Evolutionary conservation across 2,113 vertebrate genomes (phyloP), one percentile per base, ranked within the genome.

Genomic region (Ctenomys sociabilis): DNA sequence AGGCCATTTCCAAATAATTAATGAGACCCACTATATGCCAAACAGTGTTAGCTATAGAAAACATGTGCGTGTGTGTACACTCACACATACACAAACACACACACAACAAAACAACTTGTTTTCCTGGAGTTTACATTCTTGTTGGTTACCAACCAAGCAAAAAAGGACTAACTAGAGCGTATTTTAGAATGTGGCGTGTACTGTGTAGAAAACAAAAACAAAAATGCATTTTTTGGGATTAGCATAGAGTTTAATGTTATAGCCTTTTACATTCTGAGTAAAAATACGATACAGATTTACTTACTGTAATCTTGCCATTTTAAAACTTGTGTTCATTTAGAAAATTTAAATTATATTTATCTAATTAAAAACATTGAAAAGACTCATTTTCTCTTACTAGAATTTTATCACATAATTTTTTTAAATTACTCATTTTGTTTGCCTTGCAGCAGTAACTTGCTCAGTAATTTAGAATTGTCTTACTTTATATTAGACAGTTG

Each of bases 401-500:
- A 59, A 91, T 89, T 91, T 86, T 96, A 57, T 89, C 43, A 81
- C n/a, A 85, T 93, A 87, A 37, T 88, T 45, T 70, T 80, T 73
- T 11, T 85, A 64, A 57, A 9, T 93, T 93, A 94, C 59, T 85
- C 11, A 49, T 54, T 95, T 85, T 72, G 77, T 84, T 96, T 96
- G 52, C 37, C 57, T 94, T 90, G 77, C 2, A 64, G 49, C 30
- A 88, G 30, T 92, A 83, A 86, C 73, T 90, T 70, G 26, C 11
- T 37, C 88, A 13, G n/a, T 92, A 24, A 75, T 91, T 95, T 84
- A 40, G 94, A 68, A 94, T 49, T 81, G 61, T 37, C 3, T 70
- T 88, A 64, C 43, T 95, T 84, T 91, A 3, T 95, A 52, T 91
- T 94, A 86, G n/a, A n/a, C n/a, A n/a, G 92, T 82, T 92, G 94